Percentiles rank a stretch among this genome's conserved stretches.
Conservation (phyloP, 37 sponge, comb jelly and placozoan genomes). For the Chondrilla cf. caribensis region DNA sequence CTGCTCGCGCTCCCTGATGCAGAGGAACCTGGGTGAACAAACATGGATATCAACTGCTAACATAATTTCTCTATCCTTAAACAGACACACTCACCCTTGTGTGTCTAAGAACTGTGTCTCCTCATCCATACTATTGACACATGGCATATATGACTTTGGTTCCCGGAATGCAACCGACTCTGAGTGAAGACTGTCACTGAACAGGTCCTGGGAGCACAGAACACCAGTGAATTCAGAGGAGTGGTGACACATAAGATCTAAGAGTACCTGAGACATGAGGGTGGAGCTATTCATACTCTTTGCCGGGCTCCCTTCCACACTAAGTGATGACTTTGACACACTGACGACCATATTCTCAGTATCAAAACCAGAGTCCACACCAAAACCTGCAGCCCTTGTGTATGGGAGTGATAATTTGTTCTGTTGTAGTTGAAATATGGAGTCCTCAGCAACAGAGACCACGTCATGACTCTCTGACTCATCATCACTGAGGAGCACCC, state of each 20-base stretch:
- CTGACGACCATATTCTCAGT: no score
- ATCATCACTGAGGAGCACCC: no score
- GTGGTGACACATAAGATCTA: neutral
- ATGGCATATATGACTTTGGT: no score
- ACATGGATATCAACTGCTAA: neutral
- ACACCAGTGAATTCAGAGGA: neutral
- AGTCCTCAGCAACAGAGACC: no score
- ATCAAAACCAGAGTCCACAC: no score
- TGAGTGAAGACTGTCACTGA: constrained; percentile 9
- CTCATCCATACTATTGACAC: constrained; percentile 17
- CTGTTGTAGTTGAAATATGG: no score
- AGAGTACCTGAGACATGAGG: neutral
- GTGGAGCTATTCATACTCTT: no score
- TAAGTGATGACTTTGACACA: no score
- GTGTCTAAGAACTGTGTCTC: constrained; percentile 76
- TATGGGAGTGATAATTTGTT: no score
- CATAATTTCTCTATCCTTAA: neutral
- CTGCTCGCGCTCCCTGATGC: constrained; percentile 37
- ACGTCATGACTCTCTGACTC: no score
- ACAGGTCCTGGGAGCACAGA: constrained; percentile 9
- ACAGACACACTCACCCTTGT: constrained; percentile 45
- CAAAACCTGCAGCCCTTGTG: no score
- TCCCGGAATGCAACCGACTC: neutral
- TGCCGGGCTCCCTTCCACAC: no score
- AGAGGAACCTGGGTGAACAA: constrained; percentile 42